Base-by-base conservation (phyloP, 2,888 invertebrate species). In the Corythucha ciliata region DNA sequence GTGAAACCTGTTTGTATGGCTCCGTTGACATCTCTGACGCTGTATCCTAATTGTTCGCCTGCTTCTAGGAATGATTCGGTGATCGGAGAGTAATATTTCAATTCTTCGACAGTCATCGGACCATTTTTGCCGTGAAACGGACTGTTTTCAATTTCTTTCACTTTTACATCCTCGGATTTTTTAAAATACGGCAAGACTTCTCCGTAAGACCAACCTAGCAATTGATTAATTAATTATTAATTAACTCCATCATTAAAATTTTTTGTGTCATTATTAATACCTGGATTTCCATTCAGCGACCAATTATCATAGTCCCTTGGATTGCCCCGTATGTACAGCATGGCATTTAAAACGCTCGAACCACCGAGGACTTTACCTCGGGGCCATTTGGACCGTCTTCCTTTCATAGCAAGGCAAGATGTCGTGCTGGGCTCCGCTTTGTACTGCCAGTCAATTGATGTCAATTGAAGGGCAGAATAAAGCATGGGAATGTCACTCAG, bases 291-390 rank as follows among this genome's bases (percentile, higher is more conserved):
- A 63, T 81, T 65, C 10, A 65, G 66, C 18, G 78, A 82, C 92
- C 92, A 93, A n/a, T 73, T 70, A 63, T 93, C 87, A 66, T 89
- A 93, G 65, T 92, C 92, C 2, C 70, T 74, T 45, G 75, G 76
- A 64, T 92, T 89, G 0, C 91, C 92, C 48, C 92, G 72, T 0
- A 90, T 73, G 63, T 91, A 91, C 53, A 88, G 72, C 91, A 93
- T 91, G 16, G 89, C 91, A 66, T 92, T 92, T 2, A 91, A 69
- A 1, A 83, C 82, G 62, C 88, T 87, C 12, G 81, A 81, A 0
- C 92, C 92, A 1, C 77, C 77, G 18, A 87, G 70, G 10, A 73
- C 71, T 60, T 74, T 74, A 3, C 70, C 70, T 21, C 77, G 64
- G 1, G 71, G 70, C 71, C 72, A 72, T 50, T 66, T 68, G 53